phyloP scores from a whole-genome alignment of 2,888 invertebrate species.

The Ectemnius continuus region DNA sequence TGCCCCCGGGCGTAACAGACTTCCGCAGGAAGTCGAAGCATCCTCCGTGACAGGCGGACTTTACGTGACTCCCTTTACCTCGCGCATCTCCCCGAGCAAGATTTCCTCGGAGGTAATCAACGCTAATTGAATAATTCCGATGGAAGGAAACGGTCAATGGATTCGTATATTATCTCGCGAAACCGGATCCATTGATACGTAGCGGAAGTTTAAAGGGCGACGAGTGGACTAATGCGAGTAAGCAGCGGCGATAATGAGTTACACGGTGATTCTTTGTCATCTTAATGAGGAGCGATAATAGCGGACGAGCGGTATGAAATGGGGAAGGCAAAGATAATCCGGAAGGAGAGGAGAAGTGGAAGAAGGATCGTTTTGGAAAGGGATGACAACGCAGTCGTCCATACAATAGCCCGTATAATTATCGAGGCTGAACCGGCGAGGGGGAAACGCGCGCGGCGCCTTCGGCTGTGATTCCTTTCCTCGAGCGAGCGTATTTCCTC shows the following conservation, averaged over 20 bases:
- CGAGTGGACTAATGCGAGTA: no score
- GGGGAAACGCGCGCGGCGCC: constrained; percentile 50
- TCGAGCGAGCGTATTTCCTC: constrained; percentile 36
- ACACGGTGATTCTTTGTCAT: neutral
- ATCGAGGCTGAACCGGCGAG: constrained; percentile 16
- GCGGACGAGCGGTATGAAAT: neutral
- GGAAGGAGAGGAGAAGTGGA: neutral
- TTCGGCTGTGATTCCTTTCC: constrained; percentile 68
- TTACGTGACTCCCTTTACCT: constrained; percentile 7
- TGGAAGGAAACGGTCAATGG: no score
- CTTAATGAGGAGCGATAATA: constrained; percentile 2
- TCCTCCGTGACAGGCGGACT: constrained; percentile 62
- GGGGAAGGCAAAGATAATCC: neutral
- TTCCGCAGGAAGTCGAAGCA: constrained; percentile 69
- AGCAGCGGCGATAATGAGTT: neutral
- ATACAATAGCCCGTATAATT: constrained; percentile 10
- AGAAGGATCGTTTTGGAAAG: constrained; percentile 7
- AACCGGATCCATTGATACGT: no score
- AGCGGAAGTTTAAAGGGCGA: no score
- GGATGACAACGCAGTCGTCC: constrained; percentile 1
- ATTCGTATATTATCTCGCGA: no score
- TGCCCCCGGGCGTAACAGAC: constrained; percentile 35
- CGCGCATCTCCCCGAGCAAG: neutral
- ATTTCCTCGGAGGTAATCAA: neutral
- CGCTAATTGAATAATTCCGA: no score